These are phyloP conservation scores for Hypomecis punctinalis DNA, from an alignment of 2,888 invertebrate genomes.

Conservation along the genomic window DNA sequence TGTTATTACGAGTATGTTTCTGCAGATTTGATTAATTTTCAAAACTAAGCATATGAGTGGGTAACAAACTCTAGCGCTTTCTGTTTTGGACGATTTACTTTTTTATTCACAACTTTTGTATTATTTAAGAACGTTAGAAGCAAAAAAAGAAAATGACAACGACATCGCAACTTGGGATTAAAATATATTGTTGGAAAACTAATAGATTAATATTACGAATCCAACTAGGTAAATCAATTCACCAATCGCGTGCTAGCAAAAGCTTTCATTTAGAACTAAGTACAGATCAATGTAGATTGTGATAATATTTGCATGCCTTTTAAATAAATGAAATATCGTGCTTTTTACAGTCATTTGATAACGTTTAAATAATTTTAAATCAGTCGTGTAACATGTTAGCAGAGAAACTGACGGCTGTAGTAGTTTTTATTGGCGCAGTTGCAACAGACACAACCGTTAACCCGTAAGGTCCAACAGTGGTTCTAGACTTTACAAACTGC, in stretches of 20 bases:
- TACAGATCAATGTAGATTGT: conserved; percentile 56
- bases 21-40: too few species aligned
- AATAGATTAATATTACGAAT: too few species aligned
- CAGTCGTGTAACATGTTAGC: conserved; percentile 24
- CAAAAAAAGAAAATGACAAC: too few species aligned
- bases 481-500: conserved; percentile 62
- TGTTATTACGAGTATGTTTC: too few species aligned
- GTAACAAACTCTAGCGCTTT: too few species aligned
- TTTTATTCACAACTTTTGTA: too few species aligned
- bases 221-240: neutral
- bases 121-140: too few species aligned
- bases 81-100: too few species aligned
- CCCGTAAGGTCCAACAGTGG: conserved; percentile 62
- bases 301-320: conserved; percentile 31
- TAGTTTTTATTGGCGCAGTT: conserved; percentile 39
- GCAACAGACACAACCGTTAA: conserved; percentile 50
- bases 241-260: conserved; percentile 19
- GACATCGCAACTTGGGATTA: too few species aligned
- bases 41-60: too few species aligned
- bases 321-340: conserved; percentile 23
- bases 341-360: conserved; percentile 11
- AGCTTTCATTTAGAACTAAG: conserved; percentile 41
- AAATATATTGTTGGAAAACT: too few species aligned
- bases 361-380: conserved; percentile 23
- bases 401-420: conserved; percentile 35